Base-by-base conservation (phyloP, 30 jellyfish, hydroid and myxozoan species). In the Hydra vulgaris region DNA sequence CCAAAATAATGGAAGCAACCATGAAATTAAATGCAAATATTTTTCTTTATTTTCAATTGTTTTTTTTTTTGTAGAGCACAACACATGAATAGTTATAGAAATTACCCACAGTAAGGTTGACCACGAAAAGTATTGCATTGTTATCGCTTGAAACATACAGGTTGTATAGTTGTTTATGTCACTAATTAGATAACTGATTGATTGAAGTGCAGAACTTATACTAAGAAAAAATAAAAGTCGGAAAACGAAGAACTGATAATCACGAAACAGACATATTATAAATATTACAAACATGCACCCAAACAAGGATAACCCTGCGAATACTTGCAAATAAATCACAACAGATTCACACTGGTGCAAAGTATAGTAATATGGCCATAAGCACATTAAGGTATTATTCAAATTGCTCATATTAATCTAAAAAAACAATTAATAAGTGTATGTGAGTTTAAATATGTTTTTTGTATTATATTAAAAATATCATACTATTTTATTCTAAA, bases 101-200 rank as follows among this genome's bases (percentile, higher is more conserved):
- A 90, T 79, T 0, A 91, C 98, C 98, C 98, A 91, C 27, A 92
- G 85, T 27, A 91, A 71, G 0, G 95, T 88, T 0, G 98, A 79
- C 98, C 98, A 91, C 17, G 85, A 94, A 82, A 91, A 91, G 69
- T 91, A 91, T 27, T 94, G 93, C 96, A 91, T 86, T 15, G 86
- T 27, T 55, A 91, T 86, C 26, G 98, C 98, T 82, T 91, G 98
- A 23, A 91, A 86, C 25, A 82, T 84, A 67, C 98, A 91, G 23
- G 74, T 70, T 21, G 70, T 26, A 7, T 86, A 89, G 55, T 86
- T 90, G 68, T 91, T 83, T 8, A 91, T 82, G 73, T 91, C 98
- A 53, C 96, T 95, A 84, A 87, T 79, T 21, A 91, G 72, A 68
- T 80, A 91, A 19, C 95, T 72, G 53, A 91, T 56, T 52, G 96